Evolutionary conservation across 2,113 vertebrate species (phyloP).

Genomic region (Potamarius usumacintae): DNA sequence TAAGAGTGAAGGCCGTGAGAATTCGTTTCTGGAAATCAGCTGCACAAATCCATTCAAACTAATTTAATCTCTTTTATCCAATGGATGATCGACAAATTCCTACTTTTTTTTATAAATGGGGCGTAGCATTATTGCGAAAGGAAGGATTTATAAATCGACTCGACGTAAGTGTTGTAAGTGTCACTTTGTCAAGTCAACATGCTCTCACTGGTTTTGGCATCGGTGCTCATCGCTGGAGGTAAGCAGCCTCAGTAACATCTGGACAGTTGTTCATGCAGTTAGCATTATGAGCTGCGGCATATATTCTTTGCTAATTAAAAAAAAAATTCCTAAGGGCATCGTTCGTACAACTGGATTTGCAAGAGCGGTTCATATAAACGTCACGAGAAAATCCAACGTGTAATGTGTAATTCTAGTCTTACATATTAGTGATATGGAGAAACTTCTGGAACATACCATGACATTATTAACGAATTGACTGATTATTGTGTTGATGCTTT

Average conservation of each 20-base stretch:
- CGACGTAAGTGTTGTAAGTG: background rate
- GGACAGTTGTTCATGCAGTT: constrained; percentile 16
- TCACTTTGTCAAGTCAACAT: constrained; percentile 65
- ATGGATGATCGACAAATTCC: background rate
- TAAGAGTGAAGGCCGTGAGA: constrained; percentile 62
- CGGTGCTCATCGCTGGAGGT: constrained; percentile 75
- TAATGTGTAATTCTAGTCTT: background rate
- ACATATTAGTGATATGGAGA: background rate
- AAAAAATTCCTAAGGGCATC: background rate
- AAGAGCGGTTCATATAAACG: background rate
- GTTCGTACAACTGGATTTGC: background rate
- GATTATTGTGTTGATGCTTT: constrained; percentile 25
- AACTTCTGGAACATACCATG: background rate
- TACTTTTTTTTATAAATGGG: constrained; percentile 6
- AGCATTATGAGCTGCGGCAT: background rate
- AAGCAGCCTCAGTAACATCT: constrained; percentile 60
- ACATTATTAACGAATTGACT: background rate
- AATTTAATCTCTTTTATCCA: constrained; percentile 1
- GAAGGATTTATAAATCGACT: constrained; percentile 64
- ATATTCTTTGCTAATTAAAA: background rate
- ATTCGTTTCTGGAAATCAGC: constrained; percentile 62
- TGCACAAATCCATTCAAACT: constrained; percentile 49
- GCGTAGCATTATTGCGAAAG: constrained; percentile 14
- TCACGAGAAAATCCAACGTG: background rate
- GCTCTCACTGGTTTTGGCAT: constrained; percentile 74